Conservation (phyloP, 2,888 invertebrate species). For the Morpho achilles region DNA sequence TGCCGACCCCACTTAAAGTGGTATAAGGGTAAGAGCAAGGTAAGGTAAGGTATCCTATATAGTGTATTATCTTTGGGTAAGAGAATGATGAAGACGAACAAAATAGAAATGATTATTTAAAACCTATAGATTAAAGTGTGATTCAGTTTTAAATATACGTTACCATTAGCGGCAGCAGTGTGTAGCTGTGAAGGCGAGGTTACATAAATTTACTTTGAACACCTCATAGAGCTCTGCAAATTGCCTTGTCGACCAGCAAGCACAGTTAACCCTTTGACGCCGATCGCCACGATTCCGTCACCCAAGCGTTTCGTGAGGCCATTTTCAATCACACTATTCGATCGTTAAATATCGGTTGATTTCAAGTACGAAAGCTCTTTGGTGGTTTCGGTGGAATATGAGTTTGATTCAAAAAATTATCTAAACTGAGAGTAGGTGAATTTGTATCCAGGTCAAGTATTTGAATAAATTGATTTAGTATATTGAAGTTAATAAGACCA, state of each 20-base stretch:
- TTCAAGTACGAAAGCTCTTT: background rate
- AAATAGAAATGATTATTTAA: too few species aligned
- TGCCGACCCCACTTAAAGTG: too few species aligned
- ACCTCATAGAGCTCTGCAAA: constrained; percentile 63
- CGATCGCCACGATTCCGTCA: constrained; percentile 51
- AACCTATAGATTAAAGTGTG: background rate
- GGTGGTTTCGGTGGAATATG: background rate
- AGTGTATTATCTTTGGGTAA: too few species aligned
- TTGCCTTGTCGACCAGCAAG: constrained; percentile 54
- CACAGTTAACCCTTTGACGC: constrained; percentile 58
- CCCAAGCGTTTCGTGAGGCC: constrained; percentile 37
- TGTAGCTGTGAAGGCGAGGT: constrained; percentile 46
- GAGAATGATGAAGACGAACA: too few species aligned
- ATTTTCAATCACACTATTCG: constrained; percentile 37
- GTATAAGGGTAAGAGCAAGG: too few species aligned
- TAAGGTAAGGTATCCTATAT: too few species aligned
- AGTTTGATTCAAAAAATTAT: background rate
- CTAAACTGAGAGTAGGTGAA: too few species aligned
- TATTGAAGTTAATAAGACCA: too few species aligned
- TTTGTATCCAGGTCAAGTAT: too few species aligned
- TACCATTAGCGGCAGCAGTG: constrained; percentile 9
- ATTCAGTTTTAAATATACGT: background rate
- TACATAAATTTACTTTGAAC: constrained; percentile 70
- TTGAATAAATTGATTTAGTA: too few species aligned
- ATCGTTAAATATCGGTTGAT: constrained; percentile 12